Conservation (phyloP, 2,888 invertebrate species). For the Eucera pruinosa region DNA sequence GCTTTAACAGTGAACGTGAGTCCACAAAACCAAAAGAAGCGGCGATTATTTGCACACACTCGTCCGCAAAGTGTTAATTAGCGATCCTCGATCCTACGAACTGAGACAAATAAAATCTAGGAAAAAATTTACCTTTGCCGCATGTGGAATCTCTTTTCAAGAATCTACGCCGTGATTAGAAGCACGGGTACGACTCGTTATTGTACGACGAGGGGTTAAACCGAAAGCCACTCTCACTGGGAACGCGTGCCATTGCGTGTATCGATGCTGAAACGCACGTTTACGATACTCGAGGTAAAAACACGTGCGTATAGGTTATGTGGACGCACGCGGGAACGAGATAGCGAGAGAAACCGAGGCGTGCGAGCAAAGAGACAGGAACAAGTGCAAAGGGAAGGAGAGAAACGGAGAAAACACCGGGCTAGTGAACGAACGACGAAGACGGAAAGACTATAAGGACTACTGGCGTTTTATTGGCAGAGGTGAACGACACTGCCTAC, state of each 20-base stretch:
- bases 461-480: slow-evolving; percentile 71
- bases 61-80: no score
- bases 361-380: slow-evolving; percentile 35
- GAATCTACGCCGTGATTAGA: no score
- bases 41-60: no score
- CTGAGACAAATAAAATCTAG: no score
- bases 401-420: slow-evolving; percentile 31
- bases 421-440: slow-evolving; percentile 21
- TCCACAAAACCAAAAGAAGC: no score
- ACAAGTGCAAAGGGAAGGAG: slow-evolving; percentile 40
- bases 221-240: slow-evolving; percentile 3
- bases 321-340: slow-evolving; percentile 32
- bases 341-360: slow-evolving; percentile 32
- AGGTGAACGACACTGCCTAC: slow-evolving; percentile 75
- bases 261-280: slow-evolving; percentile 42
- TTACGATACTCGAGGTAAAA: slow-evolving; percentile 20
- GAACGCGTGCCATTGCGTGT: slow-evolving; percentile 31
- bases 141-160: no score
- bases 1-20: no score
- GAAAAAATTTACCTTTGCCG: no score
- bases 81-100: no score
- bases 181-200: no score
- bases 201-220: no score
- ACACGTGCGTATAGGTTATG: slow-evolving; percentile 66
- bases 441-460: slow-evolving; percentile 49